Evolutionary conservation across 1,140 invertebrate genomes (phyloP).

Genomic region (Formica selysi): DNA sequence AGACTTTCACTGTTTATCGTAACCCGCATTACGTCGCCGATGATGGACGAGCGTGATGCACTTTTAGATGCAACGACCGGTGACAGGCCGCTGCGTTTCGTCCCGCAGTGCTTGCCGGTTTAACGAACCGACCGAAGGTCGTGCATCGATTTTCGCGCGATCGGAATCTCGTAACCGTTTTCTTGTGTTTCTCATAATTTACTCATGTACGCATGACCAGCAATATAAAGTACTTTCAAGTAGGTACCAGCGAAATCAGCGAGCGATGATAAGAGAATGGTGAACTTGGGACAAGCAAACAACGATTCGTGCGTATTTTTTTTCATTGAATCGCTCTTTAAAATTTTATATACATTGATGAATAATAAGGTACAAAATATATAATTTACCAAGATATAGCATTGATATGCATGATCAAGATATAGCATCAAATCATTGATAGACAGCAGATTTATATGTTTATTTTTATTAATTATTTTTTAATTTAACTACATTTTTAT

Average conservation of each 20-base stretch:
- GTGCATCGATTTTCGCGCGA: slow-evolving; percentile 71
- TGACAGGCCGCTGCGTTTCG: slow-evolving; percentile 62
- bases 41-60: slow-evolving; percentile 62
- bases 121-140: slow-evolving; percentile 73
- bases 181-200: slow-evolving; percentile 38
- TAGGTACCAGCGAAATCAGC: slow-evolving; percentile 6
- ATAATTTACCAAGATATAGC: neutral
- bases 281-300: neutral
- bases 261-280: neutral
- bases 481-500: too few relatives aligned
- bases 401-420: neutral
- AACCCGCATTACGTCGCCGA: slow-evolving; percentile 56
- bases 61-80: slow-evolving; percentile 16
- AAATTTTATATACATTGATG: neutral
- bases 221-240: slow-evolving; percentile 16
- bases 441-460: neutral
- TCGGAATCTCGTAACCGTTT: slow-evolving; percentile 41
- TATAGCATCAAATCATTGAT: neutral
- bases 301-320: neutral
- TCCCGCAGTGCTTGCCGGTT: slow-evolving; percentile 55
- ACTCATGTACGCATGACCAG: slow-evolving; percentile 21
- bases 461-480: neutral
- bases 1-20: slow-evolving; percentile 39
- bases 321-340: neutral
- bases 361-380: neutral